Evolutionary conservation across 2,797 vertebrate species (phyloP), one percentile per base, ranked within the genome.

Genomic region (Poecilia picta): DNA sequence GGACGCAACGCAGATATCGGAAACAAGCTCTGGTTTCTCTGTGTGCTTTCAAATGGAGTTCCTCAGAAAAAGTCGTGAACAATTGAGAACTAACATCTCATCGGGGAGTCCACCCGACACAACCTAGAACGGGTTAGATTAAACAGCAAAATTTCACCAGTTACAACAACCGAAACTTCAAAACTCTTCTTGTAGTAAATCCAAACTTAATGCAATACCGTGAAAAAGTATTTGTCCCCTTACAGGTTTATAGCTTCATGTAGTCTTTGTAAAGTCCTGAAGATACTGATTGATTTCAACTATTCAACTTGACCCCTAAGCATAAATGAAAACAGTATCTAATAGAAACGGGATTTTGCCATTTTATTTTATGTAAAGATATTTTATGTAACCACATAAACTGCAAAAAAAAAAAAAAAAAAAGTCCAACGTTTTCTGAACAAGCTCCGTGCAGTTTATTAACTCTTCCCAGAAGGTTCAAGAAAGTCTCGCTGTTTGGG

Each of bases 391-490:
- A 10, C 62, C 62, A 23, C 39, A 43, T 25, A 57, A 55, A n/a
- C 7, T 25, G 1, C 2, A 62, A 62, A 31, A 59, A 59, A 13
- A 64, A 2, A 57, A 10, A 55, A 59, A 66, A 39, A 39, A 39
- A 23, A 41, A 41, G 18, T 68, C 20, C 4, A 55, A 33, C 47
- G 15, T 13, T 3, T n/a, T 73, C 0, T 41, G 18, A 28, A 31
- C 10, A 0, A 55, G 36, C 20, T 4, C 23, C 72, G 72, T 74
- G 13, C 8, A 5, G 31, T 80, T 83, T 74, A 39, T 86, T 77
- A 45, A 81, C 85, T 87, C 33, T 66, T 75, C 81, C 57, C 75
- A 72, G 45, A 75, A 51, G 20, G 71, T 10, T 66, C 84, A 36
- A 71, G 68, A 49, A 57, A 70, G 28, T 77, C 39, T 79, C 59